Evolutionary conservation across 2,113 vertebrate genomes (phyloP).

Genomic region (Phalacrocorax brasilianus): DNA sequence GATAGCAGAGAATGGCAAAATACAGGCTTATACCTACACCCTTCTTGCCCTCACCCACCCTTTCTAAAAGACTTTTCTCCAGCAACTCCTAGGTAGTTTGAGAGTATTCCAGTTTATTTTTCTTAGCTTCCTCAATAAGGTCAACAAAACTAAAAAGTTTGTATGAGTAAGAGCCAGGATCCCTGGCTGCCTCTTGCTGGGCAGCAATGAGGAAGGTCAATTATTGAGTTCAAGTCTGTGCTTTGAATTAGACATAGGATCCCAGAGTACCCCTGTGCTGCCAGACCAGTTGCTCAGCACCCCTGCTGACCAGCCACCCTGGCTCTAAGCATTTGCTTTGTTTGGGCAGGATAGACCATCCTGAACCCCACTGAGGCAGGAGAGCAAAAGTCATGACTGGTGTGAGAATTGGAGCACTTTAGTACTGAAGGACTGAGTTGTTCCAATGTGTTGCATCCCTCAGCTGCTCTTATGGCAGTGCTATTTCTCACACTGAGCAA

Average conservation of each 20-base stretch:
- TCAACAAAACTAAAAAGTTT: background rate
- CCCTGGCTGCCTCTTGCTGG: too few relatives aligned
- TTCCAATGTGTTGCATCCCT: background rate
- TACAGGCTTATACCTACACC: background rate
- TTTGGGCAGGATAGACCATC: background rate
- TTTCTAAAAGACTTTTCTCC: background rate
- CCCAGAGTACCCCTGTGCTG: background rate
- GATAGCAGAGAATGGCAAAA: background rate
- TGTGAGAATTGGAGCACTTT: background rate
- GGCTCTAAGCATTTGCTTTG: background rate
- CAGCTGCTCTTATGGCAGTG: background rate
- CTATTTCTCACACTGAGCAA: background rate
- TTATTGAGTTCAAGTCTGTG: background rate
- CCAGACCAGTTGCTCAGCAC: background rate
- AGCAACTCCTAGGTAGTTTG: background rate
- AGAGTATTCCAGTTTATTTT: background rate
- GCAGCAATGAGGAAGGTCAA: background rate
- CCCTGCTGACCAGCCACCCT: background rate
- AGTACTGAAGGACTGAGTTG: background rate
- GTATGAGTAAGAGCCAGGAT: background rate
- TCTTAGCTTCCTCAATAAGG: background rate
- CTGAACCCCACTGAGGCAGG: background rate
- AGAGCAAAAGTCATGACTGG: background rate
- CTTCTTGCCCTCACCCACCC: background rate
- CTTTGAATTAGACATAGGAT: rapidly evolving